Conservation (phyloP, 2,797 vertebrate species). For the Acanthurus leucopareius region DNA sequence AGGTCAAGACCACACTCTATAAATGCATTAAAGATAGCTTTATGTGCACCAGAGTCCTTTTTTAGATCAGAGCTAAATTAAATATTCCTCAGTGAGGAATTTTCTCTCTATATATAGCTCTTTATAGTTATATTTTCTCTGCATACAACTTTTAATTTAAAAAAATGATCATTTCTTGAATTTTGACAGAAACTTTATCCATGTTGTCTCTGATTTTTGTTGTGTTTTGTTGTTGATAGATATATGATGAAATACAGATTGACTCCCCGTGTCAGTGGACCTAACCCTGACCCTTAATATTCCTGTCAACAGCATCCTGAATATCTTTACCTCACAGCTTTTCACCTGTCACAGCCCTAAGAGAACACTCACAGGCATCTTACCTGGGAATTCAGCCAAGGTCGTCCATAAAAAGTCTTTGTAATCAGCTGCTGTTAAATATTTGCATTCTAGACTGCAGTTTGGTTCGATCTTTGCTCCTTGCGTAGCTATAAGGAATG, state of each 20-base stretch:
- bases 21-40: background rate
- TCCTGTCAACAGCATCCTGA: background rate
- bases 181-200: background rate
- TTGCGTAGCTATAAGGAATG: conserved; percentile 81
- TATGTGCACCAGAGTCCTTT: no score
- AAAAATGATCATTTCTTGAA: background rate
- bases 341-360: background rate
- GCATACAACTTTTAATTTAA: no score
- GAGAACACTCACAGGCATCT: conserved; percentile 15
- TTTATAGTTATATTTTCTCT: no score
- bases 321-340: conserved; percentile 6
- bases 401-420: conserved; percentile 94
- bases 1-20: no score
- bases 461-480: conserved; percentile 85
- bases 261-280: background rate
- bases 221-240: background rate
- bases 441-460: conserved; percentile 91
- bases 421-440: conserved; percentile 91
- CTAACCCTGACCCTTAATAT: background rate
- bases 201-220: background rate
- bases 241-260: background rate
- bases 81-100: background rate
- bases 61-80: no score
- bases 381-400: conserved; percentile 94
- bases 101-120: no score